Base-by-base conservation (phyloP, 1,140 invertebrate genomes). In the Trissolcus basalis region DNA sequence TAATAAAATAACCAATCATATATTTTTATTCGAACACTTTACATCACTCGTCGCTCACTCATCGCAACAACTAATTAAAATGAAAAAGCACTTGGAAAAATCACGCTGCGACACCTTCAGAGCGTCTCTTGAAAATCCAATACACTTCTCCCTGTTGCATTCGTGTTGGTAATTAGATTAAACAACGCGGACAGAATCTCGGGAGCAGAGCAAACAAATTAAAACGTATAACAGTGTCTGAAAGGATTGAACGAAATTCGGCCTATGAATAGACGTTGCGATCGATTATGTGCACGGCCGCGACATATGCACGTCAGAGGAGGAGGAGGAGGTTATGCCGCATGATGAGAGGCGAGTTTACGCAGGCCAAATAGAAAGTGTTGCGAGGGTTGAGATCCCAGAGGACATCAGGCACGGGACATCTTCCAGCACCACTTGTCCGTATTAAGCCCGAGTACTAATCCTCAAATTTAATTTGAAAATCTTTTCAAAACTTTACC, bases 381-480 rank as follows among this genome's bases (percentile, higher is more conserved):
- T 83, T 84, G 74, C 74, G 77, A 73, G 69, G 68, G 61, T 71
- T 43, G 80, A 69, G 58, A 71, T 83, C 85, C 80, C 86, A 55
- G 55, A 82, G 81, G 83, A 83, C 54, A 27, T 27, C 19, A 61
- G 74, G 56, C 86, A 67, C 73, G 86, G 86, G 85, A 88, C 81
- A 75, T 86, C 85, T 88, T 87, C 80, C 67, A 68, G 77, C 81
- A 81, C 86, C 86, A 88, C 87, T 89, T 89, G 86, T 86, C 83
- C 81, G 82, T 83, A 87, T 87, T 88, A 87, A 87, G 81, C 81
- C 82, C 59, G 82, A 84, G 81, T 83, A 88, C 87, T 89, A 89
- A 89, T 89, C 85, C 83, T 77, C 51, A 89, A 89, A 88, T 89
- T 89, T 87, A 88, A 88, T 89, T 89, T 87, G 82, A 80, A 87